phyloP scores from a whole-genome alignment of 2,888 invertebrate genomes.

The Drosophila maculinotata region DNA sequence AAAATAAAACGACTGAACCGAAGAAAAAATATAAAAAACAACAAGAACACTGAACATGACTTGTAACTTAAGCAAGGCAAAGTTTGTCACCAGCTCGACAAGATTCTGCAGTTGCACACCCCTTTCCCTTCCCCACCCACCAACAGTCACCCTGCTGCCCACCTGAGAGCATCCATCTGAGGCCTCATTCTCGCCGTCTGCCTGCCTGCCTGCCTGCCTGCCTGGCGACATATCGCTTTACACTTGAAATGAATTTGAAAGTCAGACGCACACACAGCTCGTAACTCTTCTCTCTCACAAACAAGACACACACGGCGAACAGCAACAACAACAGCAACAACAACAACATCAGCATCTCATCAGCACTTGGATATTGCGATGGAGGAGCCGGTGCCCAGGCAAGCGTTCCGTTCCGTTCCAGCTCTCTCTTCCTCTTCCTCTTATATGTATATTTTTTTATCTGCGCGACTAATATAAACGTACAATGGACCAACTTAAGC shows the following conservation, averaged over 20 bases:
- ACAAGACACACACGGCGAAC: constrained; percentile 50
- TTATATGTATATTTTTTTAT: too few relatives aligned
- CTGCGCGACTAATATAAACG: constrained; percentile 84
- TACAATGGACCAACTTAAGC: constrained; percentile 84
- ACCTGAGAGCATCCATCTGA: not conserved
- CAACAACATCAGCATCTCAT: constrained; percentile 42
- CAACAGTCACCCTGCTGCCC: not conserved
- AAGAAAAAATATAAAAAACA: constrained; percentile 1
- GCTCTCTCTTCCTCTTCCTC: too few relatives aligned
- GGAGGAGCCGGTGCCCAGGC: constrained; percentile 35
- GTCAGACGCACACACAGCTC: constrained; percentile 73
- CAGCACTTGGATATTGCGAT: constrained; percentile 36
- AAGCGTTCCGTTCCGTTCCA: too few relatives aligned
- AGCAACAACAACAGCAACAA: constrained; percentile 33
- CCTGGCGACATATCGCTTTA: constrained; percentile 75
- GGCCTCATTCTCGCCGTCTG: constrained; percentile 4
- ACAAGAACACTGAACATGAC: constrained; percentile 60
- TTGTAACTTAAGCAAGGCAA: constrained; percentile 75
- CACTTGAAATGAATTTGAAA: constrained; percentile 80
- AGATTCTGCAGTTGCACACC: constrained; percentile 33
- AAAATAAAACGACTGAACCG: too few relatives aligned
- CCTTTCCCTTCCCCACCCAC: not conserved
- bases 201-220: constrained; percentile 11
- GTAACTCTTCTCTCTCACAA: constrained; percentile 68
- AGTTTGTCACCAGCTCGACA: constrained; percentile 72